These are phyloP conservation scores for Ptycholaimellus sp. DNA, from an alignment of 2,888 invertebrate genomes.

Conservation along the genomic window DNA sequence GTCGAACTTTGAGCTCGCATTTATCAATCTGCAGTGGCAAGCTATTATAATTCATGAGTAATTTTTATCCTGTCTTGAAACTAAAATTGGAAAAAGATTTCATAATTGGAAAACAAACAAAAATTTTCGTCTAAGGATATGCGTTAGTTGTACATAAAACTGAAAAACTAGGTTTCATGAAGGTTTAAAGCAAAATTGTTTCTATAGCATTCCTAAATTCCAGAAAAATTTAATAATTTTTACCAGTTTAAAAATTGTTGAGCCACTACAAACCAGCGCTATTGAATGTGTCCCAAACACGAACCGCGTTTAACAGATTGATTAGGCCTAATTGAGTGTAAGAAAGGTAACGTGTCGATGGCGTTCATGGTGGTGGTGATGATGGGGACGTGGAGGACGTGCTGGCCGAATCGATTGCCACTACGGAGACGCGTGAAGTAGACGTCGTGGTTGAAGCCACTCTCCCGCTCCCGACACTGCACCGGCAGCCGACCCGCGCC, in stretches of 20 bases:
- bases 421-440: neutral
- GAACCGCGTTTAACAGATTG: neutral
- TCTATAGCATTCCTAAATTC: no score
- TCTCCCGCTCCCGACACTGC: no score
- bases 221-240: no score
- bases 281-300: no score
- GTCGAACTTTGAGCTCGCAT: no score
- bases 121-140: neutral
- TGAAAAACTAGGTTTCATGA: neutral
- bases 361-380: constrained; percentile 20
- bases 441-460: neutral
- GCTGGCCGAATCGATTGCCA: constrained; percentile 1
- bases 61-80: constrained; percentile 5
- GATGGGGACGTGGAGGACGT: constrained; percentile 17
- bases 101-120: neutral
- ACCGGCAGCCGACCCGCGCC: no score
- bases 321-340: neutral
- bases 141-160: neutral
- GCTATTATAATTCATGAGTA: constrained; percentile 20
- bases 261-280: no score
- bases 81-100: neutral
- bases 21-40: no score
- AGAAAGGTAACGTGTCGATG: no score
- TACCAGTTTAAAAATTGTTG: no score
- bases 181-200: no score